Evolutionary conservation across 2,113 vertebrate species (phyloP).

Genomic region (Corynorhinus townsendii): DNA sequence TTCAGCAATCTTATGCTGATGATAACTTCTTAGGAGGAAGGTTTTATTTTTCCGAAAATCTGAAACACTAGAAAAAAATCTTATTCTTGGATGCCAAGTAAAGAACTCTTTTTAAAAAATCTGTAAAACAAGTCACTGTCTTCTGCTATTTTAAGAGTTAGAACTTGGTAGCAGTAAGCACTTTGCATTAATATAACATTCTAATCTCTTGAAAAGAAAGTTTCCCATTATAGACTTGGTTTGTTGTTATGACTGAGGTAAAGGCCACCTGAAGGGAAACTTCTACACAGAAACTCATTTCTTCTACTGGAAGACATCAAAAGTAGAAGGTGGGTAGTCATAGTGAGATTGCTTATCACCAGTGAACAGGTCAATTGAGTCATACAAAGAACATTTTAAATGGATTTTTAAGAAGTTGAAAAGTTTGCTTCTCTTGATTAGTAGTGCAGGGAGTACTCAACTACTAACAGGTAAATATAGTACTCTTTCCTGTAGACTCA

Average conservation of each 20-base stretch:
- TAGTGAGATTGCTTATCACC: background rate
- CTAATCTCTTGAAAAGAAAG: slow-evolving; percentile 12
- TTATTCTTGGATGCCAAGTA: background rate
- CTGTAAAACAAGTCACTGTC: background rate
- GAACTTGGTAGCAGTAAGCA: background rate
- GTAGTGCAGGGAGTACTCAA: background rate
- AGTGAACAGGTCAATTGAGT: slow-evolving; percentile 21
- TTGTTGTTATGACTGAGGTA: background rate
- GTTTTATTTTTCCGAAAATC: slow-evolving; percentile 32
- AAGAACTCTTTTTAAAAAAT: background rate
- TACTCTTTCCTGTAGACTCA: background rate
- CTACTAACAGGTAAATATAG: background rate
- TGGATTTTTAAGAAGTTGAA: slow-evolving; percentile 39
- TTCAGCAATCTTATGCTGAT: background rate
- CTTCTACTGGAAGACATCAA: slow-evolving; percentile 4
- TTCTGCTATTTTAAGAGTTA: background rate
- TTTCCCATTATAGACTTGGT: background rate
- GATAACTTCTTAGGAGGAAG: background rate
- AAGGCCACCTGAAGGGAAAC: slow-evolving; percentile 9
- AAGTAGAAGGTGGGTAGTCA: slow-evolving; percentile 54
- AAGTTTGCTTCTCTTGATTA: background rate
- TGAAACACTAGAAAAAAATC: background rate
- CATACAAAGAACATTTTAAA: slow-evolving; percentile 27
- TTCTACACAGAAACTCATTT: slow-evolving; percentile 29
- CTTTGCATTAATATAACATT: background rate